Conservation (phyloP, 1,140 invertebrate species). For the Heterodera carotae region DNA sequence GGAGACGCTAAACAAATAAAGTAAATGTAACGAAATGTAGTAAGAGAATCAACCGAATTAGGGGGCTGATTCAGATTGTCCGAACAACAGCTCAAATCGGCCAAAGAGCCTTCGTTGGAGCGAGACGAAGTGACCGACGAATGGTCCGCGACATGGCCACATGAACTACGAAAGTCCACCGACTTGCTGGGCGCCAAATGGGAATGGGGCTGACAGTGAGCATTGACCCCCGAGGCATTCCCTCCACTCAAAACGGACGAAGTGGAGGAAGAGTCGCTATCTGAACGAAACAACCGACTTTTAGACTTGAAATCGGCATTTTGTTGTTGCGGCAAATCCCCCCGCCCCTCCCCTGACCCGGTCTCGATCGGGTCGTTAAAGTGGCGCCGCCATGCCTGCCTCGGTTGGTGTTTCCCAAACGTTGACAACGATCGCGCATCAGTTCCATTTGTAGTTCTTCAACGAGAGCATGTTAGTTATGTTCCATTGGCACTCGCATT, state of each 20-base stretch:
- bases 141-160: constrained; percentile 24
- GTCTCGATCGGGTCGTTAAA: constrained; percentile 19
- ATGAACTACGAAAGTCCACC: constrained; percentile 33
- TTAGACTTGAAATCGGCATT: too few species aligned
- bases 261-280: constrained; percentile 38
- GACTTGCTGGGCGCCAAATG: constrained; percentile 38
- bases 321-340: too few species aligned
- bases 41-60: constrained; percentile 32
- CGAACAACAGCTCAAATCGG: constrained; percentile 33
- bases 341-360: not conserved
- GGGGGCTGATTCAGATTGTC: constrained; percentile 14
- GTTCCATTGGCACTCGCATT: not conserved
- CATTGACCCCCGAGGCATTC: not conserved
- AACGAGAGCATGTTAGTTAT: not conserved
- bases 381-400: not conserved
- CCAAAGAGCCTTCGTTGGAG: constrained; percentile 44
- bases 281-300: constrained; percentile 6
- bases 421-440: constrained; percentile 33
- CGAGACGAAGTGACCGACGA: constrained; percentile 29
- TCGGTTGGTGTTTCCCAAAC: constrained; percentile 10
- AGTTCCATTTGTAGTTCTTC: constrained; percentile 44
- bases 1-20: constrained; percentile 38
- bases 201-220: not conserved
- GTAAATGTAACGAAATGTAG: not conserved
- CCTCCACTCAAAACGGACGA: constrained; percentile 31